Conservation (phyloP, 2,797 vertebrate genomes). For the Odontamblyopus rebecca region DNA sequence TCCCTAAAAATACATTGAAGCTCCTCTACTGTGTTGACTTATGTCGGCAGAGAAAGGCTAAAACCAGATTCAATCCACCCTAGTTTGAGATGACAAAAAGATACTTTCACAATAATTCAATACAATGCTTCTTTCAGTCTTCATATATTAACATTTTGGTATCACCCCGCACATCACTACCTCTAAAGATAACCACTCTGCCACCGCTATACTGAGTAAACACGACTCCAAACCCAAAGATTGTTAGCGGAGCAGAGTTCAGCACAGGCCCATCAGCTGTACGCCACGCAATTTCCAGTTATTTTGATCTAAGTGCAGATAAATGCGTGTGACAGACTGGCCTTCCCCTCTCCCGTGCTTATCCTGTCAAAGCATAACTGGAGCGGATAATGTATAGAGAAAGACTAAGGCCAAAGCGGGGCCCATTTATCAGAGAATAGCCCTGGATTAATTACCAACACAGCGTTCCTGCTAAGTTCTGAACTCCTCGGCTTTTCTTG, state of each 20-base stretch:
- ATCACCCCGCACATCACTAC: too few relatives aligned
- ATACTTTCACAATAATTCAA: too few relatives aligned
- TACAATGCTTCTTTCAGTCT: too few relatives aligned
- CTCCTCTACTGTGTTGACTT: too few relatives aligned
- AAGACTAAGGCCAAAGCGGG: conserved; percentile 11
- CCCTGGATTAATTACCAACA: conserved; percentile 15
- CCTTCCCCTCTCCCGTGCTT: not conserved
- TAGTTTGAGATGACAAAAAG: too few relatives aligned
- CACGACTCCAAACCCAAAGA: not conserved
- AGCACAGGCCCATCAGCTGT: conserved; percentile 6
- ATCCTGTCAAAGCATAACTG: conserved; percentile 10
- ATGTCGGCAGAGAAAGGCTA: too few relatives aligned
- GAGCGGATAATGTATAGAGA: conserved; percentile 6
- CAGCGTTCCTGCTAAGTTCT: conserved; percentile 6
- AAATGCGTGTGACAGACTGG: conserved; percentile 1
- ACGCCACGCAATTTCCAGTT: not conserved
- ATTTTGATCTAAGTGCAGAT: conserved; percentile 14
- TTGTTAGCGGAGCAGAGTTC: not conserved
- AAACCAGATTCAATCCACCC: too few relatives aligned
- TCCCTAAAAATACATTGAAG: too few relatives aligned
- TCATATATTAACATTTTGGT: too few relatives aligned
- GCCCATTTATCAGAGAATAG: conserved; percentile 7
- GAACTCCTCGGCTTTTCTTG: not conserved
- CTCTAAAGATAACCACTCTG: not conserved
- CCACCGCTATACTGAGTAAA: not conserved